Base-by-base conservation (phyloP, 2,888 invertebrate species). In the Drosophila nigricruria region DNA sequence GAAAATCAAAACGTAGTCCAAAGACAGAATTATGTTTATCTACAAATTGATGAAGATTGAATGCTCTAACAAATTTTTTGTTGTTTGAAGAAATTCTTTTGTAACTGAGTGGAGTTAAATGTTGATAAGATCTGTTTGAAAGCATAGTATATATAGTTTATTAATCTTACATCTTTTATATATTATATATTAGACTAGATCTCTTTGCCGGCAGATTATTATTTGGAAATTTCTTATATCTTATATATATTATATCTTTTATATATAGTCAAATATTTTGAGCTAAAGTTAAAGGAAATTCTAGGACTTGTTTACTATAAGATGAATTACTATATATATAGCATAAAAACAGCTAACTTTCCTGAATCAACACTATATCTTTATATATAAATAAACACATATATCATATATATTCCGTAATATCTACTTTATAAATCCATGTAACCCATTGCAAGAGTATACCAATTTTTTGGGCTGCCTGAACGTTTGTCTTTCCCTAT, bases 1-100 rank as follows among this genome's bases (percentile, higher is more conserved):
- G 77, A 68, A 78, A 76, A 68, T 62, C 63, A 70, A 67, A 49
- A 32, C 50, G 25, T 54, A 60, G n/a, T 42, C 45, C 9, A 34
- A 42, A 34, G 23, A 34, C n/a, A n/a, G n/a, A 20, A 34, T 20
- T 34, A 32, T 36, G 34, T 27, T 20, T 47, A 47, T 27, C 20
- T 30, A 0, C 38, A 27, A 4, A 18, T 2, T 20, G 36, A 14
- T 47, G 58, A 58, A 47, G 36, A 36, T 12, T 5, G 0, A 47
- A 58, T 47, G 36, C 58, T 27, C 58, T 57, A 25, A 12, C 8
- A 4, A 18, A 32, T n/a, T 27, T 27, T n/a, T 27, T 18, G 18
- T 3, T 45, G 25, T 18, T 12, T 30, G 30, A 5, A 18, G 0
- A 49, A 49, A 47, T 47, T 18, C 9, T 9, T 9, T 38, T 18